Evolutionary conservation across 2,113 vertebrate genomes (phyloP), one percentile per base, ranked within the genome.

Genomic region (Chloroceryle aenea): DNA sequence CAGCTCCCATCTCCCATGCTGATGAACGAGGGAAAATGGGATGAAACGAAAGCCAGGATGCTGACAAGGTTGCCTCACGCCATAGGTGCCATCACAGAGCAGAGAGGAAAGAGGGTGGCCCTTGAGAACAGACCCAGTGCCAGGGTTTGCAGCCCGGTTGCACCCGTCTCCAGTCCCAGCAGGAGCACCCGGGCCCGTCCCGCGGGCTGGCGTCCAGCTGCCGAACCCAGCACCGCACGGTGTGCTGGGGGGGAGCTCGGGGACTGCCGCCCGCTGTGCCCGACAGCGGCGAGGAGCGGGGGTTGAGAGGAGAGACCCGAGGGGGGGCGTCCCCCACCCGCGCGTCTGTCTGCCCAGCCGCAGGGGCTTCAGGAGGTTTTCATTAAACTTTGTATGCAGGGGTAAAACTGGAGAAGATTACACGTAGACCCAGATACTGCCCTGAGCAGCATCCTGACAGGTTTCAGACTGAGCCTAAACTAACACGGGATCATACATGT

Each of bases 11-110:
- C 68, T 59, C 22, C 21, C 9, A 25, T 4, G 6, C 14, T 43
- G 63, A 43, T 0, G 2, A 36, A 43, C 0, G 1, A 55, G n/a
- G 0, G 0, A 22, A 73, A 38, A 4, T 0, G 0, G 50, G 34
- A n/a, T 1, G 4, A 26, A 42, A 73, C 0, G 0, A 36, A 20
- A 62, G 47, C 40, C 75, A 22, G 29, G 45, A 45, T 0, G 1
- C 9, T 16, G 45, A 20, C 7, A 32, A 26, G n/a, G n/a, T 3
- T 29, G 59, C 36, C 36, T 27, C 27, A 8, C 0, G 2, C 43
- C 8, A 9, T 7, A 21, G 38, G 20, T 34, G 67, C 29, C 2
- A 0, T 42, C 30, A 26, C 1, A 0, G 48, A 2, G 22, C 40
- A 26, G 55, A 26, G 55, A 29, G 38, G 27, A 5, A 82, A 25